Base-by-base conservation (phyloP, 2,797 vertebrate genomes). In the Rhyacichthys aspro region DNA sequence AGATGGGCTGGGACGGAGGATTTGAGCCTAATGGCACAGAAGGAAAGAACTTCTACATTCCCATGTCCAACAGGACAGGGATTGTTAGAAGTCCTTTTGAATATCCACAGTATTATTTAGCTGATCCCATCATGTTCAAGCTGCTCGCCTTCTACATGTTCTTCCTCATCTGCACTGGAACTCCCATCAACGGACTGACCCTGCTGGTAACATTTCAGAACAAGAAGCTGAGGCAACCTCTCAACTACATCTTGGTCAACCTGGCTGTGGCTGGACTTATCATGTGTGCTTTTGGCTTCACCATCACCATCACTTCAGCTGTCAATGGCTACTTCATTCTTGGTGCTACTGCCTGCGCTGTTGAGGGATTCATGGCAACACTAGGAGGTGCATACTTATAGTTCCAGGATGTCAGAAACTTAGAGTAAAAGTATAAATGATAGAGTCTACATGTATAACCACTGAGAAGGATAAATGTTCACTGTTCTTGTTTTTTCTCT, bases 241-340 rank as follows among this genome's bases (percentile, higher is more conserved):
- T 93, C 48, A 94, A 94, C 84, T 94, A 89, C 66, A 93, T 94
- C 80, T 75, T 94, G 58, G 92, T 94, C 49, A 94, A 94, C 86
- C 75, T 94, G 84, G 91, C 92, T 0, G 91, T 93, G 57, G 93
- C 93, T 1, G 91, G 93, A n/a, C 88, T 92, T 64, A 84, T 89
- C 78, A 94, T 94, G 92, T 88, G 89, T 55, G 34, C 19, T 17
- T 93, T 92, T 9, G 93, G 93, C 66, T 94, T 94, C 88, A 93
- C 92, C 0, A 89, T 93, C 74, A 92, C 92, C 59, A 88, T 94
- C 67, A 86, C 63, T 63, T 88, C 93, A 0, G 81, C 92, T 63
- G 0, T 93, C 28, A 81, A 85, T 0, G 92, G 91, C 58, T 95
- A 93, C 75, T 94, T 95, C 16, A 32, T 90, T 65, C 87, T 94